Evolutionary conservation across 2,113 vertebrate species (phyloP).

Genomic region (Psilopsiagon aymara): DNA sequence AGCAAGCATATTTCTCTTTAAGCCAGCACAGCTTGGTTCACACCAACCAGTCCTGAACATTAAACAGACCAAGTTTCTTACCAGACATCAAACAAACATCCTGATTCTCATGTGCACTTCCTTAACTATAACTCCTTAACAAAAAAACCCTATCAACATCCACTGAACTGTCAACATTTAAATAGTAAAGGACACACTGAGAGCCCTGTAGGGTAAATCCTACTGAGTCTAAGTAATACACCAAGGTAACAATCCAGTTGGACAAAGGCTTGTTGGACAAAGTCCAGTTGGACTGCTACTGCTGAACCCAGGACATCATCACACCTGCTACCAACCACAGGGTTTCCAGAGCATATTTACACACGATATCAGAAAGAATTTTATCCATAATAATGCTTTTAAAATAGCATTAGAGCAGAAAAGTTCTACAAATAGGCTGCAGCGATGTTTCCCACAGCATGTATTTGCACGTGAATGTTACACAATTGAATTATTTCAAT

Average conservation of each 20-base stretch:
- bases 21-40: neutral
- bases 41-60: neutral
- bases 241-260: neutral
- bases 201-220: neutral
- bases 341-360: neutral
- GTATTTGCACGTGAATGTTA: neutral
- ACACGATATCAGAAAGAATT: neutral
- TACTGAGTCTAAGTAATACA: neutral
- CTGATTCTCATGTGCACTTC: neutral
- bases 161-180: neutral
- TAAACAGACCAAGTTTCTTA: neutral
- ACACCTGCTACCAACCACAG: neutral
- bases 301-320: neutral
- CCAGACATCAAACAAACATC: neutral
- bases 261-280: neutral
- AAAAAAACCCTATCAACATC: neutral
- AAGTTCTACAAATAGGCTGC: neutral
- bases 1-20: neutral
- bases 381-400: neutral
- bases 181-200: fast-evolving
- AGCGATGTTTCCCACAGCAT: neutral
- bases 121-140: neutral
- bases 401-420: neutral
- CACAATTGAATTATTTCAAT: neutral
- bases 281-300: no score